phyloP scores from a whole-genome alignment of 2,888 invertebrate species.

The Deilephila elpenor region DNA sequence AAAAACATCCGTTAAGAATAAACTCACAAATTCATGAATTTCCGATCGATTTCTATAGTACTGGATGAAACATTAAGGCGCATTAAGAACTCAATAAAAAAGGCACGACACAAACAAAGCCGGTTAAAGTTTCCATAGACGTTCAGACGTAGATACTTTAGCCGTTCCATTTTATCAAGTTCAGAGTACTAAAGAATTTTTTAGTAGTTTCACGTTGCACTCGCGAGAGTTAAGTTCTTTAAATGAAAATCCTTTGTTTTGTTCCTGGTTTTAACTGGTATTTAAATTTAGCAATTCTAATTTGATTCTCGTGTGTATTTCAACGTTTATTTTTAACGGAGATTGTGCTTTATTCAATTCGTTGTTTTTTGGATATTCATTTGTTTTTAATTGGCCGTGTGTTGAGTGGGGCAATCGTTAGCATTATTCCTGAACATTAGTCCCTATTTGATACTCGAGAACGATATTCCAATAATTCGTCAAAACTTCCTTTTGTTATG shows the following conservation, averaged over 20 bases:
- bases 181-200: slow-evolving; percentile 26
- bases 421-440: no score
- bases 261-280: slow-evolving; percentile 20
- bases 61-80: background rate
- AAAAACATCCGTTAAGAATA: background rate
- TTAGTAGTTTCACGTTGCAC: slow-evolving; percentile 24
- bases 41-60: background rate
- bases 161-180: slow-evolving; percentile 26
- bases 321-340: background rate
- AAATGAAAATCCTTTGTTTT: slow-evolving; percentile 24
- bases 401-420: background rate
- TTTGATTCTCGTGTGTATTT: slow-evolving; percentile 17
- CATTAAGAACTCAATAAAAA: slow-evolving; percentile 2
- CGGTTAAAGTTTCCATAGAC: slow-evolving; percentile 12
- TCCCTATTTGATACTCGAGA: no score
- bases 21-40: background rate
- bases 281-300: slow-evolving; percentile 23
- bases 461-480: no score
- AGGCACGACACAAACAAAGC: background rate
- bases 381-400: background rate
- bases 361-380: background rate
- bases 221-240: slow-evolving; percentile 23
- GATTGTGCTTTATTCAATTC: background rate
- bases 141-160: slow-evolving; percentile 21
- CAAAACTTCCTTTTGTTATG: no score